A percentile compares a stretch with the other conserved stretches of the same genome.
phyloP scores from a whole-genome alignment of 2,797 vertebrate species.

The Neostethus bicornis region DNA sequence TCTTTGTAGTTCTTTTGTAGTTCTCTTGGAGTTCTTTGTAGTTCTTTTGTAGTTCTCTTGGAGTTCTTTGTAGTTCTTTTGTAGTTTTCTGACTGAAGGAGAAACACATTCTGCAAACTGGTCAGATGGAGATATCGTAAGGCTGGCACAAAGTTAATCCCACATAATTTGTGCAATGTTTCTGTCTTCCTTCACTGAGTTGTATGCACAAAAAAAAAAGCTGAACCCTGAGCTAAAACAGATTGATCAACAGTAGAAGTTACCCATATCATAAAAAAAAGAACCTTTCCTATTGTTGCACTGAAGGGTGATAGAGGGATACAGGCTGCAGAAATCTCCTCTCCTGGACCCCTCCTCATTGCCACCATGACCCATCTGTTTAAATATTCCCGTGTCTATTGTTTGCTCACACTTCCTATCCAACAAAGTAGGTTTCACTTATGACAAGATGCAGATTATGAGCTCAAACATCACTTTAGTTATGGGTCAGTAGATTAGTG shows the following conservation, averaged over 20 bases:
- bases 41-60: slow-evolving; percentile 27
- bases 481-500: slow-evolving; percentile 67
- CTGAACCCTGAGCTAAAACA: slow-evolving; percentile 66
- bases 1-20: no score
- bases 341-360: neutral
- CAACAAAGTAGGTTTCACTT: slow-evolving; percentile 71
- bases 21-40: no score
- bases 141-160: slow-evolving; percentile 52
- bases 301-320: slow-evolving; percentile 39
- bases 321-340: slow-evolving; percentile 24
- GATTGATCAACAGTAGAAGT: slow-evolving; percentile 68
- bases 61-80: slow-evolving; percentile 19
- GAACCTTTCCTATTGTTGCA: slow-evolving; percentile 51
- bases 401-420: slow-evolving; percentile 51
- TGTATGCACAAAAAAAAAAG: slow-evolving; percentile 57
- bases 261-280: slow-evolving; percentile 52
- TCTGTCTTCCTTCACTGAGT: slow-evolving; percentile 51
- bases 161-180: slow-evolving; percentile 60
- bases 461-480: slow-evolving; percentile 68
- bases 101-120: slow-evolving; percentile 43
- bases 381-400: slow-evolving; percentile 48
- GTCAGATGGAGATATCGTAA: slow-evolving; percentile 67
- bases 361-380: slow-evolving; percentile 10
- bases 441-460: slow-evolving; percentile 67
- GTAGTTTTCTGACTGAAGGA: slow-evolving; percentile 39